Base-by-base conservation (phyloP, 2,113 vertebrate species). In the Plotosus lineatus region DNA sequence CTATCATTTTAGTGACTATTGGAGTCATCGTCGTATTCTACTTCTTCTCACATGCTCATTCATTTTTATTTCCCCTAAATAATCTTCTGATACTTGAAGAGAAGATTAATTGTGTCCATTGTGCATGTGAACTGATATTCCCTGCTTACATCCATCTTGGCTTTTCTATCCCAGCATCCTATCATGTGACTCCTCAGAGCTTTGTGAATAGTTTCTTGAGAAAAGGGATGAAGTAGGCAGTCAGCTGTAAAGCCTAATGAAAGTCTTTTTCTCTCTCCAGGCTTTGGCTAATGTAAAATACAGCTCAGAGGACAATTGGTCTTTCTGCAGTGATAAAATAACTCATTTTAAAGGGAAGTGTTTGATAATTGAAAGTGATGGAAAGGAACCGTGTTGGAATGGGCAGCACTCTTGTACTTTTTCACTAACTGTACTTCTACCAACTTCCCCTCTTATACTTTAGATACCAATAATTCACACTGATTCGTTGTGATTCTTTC, bases 321-420 rank as follows among this genome's bases (percentile, higher is more conserved):
- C 93, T 92, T 92, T 92, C 93, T 92, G 90, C 90, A 90, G 90
- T 92, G 90, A 89, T 92, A 90, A 91, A 95, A 88, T 94, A 88
- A 90, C 88, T 91, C 91, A 89, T 94, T 95, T 94, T 91, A 90
- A 93, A 94, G 92, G 88, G 89, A 79, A 91, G 86, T 88, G 91
- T 94, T 92, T 91, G 90, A 93, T 94, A 94, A 94, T 91, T 94
- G 92, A 95, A 96, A 95, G 93, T 94, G 90, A 94, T 94, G 93
- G 90, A 93, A 91, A 69, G 86, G 89, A 91, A 89, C 91, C 92
- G 92, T 95, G 90, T 94, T 93, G 91, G 93, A 96, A 94, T 91
- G 90, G 91, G 92, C 84, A 88, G 95, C 93, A 95, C 96, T 95
- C 95, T 93, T 91, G 91, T 89, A 90, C 92, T 87, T 93, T 68